A percentile compares a stretch with the other conserved stretches of the same genome.
Evolutionary conservation across 2,888 invertebrate genomes (phyloP).

Genomic region (Heliconius aoede): DNA sequence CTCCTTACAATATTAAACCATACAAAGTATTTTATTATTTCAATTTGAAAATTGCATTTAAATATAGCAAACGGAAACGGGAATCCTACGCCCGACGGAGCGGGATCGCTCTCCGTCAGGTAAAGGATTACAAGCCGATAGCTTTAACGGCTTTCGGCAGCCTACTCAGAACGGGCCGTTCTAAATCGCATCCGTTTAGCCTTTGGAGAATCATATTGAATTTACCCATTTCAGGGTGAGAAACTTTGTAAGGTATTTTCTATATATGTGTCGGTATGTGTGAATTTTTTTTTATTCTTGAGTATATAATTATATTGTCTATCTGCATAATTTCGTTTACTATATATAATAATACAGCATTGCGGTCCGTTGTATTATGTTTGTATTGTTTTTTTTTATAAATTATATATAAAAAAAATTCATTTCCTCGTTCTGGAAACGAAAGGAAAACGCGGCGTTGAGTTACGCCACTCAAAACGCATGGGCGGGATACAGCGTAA

Average conservation of each 20-base stretch:
- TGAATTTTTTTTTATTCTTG: background rate
- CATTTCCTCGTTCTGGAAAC: too few relatives aligned
- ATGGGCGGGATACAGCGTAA: too few relatives aligned
- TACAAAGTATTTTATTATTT: background rate
- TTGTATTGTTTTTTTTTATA: too few relatives aligned
- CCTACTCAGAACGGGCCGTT: conserved; percentile 36
- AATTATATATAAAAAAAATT: too few relatives aligned
- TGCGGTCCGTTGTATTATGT: too few relatives aligned
- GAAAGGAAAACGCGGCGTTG: too few relatives aligned
- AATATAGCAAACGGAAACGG: conserved; percentile 37
- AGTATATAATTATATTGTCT: background rate
- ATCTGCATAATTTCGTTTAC: background rate
- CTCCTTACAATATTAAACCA: background rate
- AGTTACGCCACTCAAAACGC: too few relatives aligned
- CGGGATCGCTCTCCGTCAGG: conserved; percentile 43
- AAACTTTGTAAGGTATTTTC: background rate
- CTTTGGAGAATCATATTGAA: conserved; percentile 25
- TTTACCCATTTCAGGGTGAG: conserved; percentile 9
- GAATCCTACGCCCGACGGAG: conserved; percentile 40
- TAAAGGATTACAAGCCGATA: conserved; percentile 46
- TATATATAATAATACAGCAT: background rate
- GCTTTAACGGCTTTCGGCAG: conserved; percentile 43
- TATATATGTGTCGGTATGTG: background rate
- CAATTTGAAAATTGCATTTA: conserved; percentile 30
- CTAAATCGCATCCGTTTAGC: conserved; percentile 37